phyloP scores from a whole-genome alignment of 2,888 invertebrate species.

The Blomia tropicalis region DNA sequence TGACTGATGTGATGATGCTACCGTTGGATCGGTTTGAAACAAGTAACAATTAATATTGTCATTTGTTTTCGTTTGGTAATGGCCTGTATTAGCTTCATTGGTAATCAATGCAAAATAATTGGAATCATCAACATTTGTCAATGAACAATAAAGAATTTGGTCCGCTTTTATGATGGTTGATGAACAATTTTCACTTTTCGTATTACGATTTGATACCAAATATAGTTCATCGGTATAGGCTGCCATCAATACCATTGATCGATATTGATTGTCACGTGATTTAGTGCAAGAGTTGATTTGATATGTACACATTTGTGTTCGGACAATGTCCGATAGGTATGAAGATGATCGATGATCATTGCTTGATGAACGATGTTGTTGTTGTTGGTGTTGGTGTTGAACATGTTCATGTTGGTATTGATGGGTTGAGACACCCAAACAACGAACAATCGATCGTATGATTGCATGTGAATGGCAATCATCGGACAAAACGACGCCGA shows the following conservation, averaged over 20 bases:
- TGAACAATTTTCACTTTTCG: too few relatives aligned
- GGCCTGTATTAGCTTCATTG: background rate
- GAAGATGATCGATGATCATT: background rate
- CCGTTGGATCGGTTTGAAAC: background rate
- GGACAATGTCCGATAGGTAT: background rate
- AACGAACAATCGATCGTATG: background rate
- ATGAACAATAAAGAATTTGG: slow-evolving; percentile 1
- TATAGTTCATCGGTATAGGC: background rate
- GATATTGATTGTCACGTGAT: too few relatives aligned
- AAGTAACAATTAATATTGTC: background rate
- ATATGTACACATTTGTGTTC: background rate
- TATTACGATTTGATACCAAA: background rate
- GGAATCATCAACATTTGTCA: background rate
- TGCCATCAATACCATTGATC: background rate
- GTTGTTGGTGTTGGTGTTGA: background rate
- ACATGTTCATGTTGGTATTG: background rate
- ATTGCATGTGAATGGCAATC: background rate
- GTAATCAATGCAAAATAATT: background rate
- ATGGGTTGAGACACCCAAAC: background rate
- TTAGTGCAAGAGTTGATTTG: too few relatives aligned
- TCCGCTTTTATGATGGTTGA: background rate
- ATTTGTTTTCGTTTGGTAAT: background rate
- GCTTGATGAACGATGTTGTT: background rate
- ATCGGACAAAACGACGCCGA: too few relatives aligned
- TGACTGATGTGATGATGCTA: slow-evolving; percentile 47